These are phyloP conservation scores for Hippocampus mohnikei DNA, from an alignment of 2,113 vertebrate species.

Conservation along the genomic window DNA sequence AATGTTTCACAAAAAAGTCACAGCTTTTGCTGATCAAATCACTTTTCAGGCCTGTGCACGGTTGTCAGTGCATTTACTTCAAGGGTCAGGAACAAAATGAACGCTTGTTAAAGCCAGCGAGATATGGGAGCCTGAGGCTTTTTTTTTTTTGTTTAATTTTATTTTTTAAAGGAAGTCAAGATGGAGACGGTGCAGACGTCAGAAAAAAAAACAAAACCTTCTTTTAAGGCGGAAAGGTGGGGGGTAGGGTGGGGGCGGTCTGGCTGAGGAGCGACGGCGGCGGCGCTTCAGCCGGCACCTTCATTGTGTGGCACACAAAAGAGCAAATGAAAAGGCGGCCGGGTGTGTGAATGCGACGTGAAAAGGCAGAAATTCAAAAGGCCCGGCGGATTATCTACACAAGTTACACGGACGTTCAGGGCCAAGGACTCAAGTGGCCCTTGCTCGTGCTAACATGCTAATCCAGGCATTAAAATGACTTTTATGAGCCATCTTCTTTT, in stretches of 20 bases:
- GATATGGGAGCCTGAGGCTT: neutral
- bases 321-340: conserved; percentile 2
- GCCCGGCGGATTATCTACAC: neutral
- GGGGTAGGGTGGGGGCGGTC: neutral
- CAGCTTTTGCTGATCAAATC: neutral
- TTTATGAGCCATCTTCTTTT: conserved; percentile 15
- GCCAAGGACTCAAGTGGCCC: neutral
- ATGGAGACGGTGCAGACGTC: neutral
- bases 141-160: neutral
- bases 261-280: neutral
- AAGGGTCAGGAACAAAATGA: conserved; percentile 7
- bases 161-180: neutral
- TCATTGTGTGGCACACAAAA: neutral
- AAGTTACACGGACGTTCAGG: neutral
- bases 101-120: neutral
- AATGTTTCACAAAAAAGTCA: neutral
- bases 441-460: neutral
- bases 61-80: neutral
- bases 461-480: neutral
- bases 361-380: conserved; percentile 3
- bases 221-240: neutral
- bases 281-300: neutral
- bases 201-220: conserved; percentile 3
- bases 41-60: neutral
- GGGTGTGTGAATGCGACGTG: neutral